These are phyloP conservation scores for Myocastor coypus DNA, from an alignment of 2,113 vertebrate genomes.

Conservation along the genomic window DNA sequence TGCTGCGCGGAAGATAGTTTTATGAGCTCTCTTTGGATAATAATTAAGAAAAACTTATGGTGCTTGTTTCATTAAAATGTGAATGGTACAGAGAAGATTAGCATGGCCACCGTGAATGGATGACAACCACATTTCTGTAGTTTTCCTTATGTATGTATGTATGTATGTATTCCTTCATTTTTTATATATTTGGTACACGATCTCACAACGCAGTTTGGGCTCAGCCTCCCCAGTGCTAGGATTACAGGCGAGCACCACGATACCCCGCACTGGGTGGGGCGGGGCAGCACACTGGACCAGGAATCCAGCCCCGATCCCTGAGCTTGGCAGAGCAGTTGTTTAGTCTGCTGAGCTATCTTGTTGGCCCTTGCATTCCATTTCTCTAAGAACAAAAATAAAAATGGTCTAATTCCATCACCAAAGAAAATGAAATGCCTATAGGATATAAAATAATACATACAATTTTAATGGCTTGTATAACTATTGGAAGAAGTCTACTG, in stretches of 20 bases:
- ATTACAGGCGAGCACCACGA: no score
- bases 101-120: neutral
- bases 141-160: neutral
- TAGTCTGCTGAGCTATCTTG: no score
- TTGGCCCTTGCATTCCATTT: neutral
- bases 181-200: no score
- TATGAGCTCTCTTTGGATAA: slow-evolving; percentile 16
- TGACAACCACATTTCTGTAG: neutral
- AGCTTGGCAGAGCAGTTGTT: no score
- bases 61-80: neutral
- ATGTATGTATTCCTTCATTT: no score
- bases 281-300: no score
- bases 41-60: neutral
- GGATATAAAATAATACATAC: neutral
- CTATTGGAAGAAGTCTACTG: slow-evolving; percentile 26
- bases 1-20: neutral
- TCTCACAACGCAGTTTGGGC: no score
- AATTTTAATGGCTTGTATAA: neutral
- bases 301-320: no score
- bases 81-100: neutral
- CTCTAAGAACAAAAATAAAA: neutral
- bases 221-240: no score
- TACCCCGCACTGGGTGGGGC: no score
- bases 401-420: neutral
- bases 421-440: neutral